Conservation (phyloP, 2,888 invertebrate genomes). For the Andrena fulva region DNA sequence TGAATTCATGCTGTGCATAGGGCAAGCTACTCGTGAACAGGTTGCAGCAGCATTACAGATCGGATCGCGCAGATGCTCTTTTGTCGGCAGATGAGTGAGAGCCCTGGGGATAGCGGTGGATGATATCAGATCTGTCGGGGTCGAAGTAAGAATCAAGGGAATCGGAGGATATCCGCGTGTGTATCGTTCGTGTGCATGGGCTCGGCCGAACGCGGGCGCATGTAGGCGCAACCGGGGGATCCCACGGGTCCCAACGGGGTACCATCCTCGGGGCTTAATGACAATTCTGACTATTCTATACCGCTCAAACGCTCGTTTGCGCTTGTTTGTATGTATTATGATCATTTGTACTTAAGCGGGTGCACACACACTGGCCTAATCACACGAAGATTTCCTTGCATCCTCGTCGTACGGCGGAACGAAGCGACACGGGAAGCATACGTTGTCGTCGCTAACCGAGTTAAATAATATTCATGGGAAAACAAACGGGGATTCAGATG, state of each 20-base stretch:
- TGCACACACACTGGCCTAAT: constrained; percentile 34
- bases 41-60: constrained; percentile 78
- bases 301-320: constrained; percentile 83
- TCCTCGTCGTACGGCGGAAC: constrained; percentile 6
- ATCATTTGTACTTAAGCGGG: constrained; percentile 66
- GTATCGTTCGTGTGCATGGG: constrained; percentile 10
- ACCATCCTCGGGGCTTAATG: constrained; percentile 73
- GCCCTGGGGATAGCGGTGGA: constrained; percentile 72
- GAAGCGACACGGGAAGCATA: constrained; percentile 7
- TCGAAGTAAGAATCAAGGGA: constrained; percentile 73
- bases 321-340: constrained; percentile 80
- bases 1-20: constrained; percentile 81
- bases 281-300: constrained; percentile 81
- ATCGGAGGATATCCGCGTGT: constrained; percentile 49
- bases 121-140: constrained; percentile 72
- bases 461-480: neutral
- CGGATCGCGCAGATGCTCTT: constrained; percentile 82
- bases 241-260: constrained; percentile 78
- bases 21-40: constrained; percentile 80
- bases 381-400: constrained; percentile 15
- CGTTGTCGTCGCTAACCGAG: neutral
- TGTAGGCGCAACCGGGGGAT: constrained; percentile 71
- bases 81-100: constrained; percentile 79
- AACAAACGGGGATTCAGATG: neutral
- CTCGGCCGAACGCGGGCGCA: constrained; percentile 30